Base-by-base conservation (phyloP, 2,888 invertebrate genomes). In the Hypolimnas misippus region DNA sequence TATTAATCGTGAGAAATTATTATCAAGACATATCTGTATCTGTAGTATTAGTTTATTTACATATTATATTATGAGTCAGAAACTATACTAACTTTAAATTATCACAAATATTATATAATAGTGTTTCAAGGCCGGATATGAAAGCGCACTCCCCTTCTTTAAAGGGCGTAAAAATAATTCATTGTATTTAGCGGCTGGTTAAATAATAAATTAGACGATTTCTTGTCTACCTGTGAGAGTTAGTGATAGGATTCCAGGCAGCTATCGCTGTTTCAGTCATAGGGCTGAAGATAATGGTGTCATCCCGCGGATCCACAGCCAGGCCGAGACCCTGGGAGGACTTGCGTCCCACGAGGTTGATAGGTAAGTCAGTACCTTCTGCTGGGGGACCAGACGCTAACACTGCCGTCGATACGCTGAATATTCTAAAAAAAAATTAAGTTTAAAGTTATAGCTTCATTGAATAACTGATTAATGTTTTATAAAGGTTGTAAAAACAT, bases 261-360 rank as follows among this genome's bases (percentile, higher is more conserved):
- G 96, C 96, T 12, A 97, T 87, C 0, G 97, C 96, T 0, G 96
- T 96, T 86, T 97, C 97, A 0, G 94, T 93, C 52, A 97, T 85
- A 0, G 97, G 97, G 66, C 96, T 94, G 83, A 97, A 97, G 70
- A 95, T 92, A 59, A 97, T 93, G 38, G 95, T 94, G 65, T 96
- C 95, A 70, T 96, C 96, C 0, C 92, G 87, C 0, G 95, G 94
- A 69, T 96, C 95, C 0, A 96, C 93, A 0, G 95, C 93, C 17
- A 97, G 76, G 0, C 95, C 96, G 6, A 97, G 92, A 3, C 97
- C 97, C 81, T 97, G 97, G 0, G 97, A 97, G 0, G 97, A 96
- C 83, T 97, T 97, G 75, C 94, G 95, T 0, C 97, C 97, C 12
- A 96, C 96, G 50, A 97, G 87, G 66, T 94, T 94, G 0, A 97